Percentiles rank a stretch among this genome's conserved stretches.
phyloP scores from a whole-genome alignment of 2,113 vertebrate genomes.

The Piprites chloris region DNA sequence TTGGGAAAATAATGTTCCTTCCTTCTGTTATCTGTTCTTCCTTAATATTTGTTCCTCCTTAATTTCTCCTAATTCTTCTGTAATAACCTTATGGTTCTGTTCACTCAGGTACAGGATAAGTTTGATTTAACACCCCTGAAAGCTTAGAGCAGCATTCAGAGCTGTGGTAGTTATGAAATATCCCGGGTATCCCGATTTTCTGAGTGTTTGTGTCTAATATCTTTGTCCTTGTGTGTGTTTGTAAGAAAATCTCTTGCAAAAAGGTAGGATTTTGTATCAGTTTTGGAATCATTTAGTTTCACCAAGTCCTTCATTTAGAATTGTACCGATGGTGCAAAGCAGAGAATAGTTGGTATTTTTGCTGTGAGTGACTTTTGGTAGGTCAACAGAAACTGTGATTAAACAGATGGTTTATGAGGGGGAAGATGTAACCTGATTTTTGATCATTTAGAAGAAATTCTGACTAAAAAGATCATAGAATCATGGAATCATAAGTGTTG shows the following conservation, averaged over 20 bases:
- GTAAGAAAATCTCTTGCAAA: background rate
- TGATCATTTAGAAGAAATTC: background rate
- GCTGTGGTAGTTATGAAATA: background rate
- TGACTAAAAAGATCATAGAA: background rate
- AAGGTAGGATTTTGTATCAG: background rate
- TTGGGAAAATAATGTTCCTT: background rate
- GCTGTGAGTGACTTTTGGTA: background rate
- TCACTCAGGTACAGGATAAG: fast-evolving
- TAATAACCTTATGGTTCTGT: background rate
- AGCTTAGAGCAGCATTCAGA: background rate
- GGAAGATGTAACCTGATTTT: background rate
- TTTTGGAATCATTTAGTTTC: background rate
- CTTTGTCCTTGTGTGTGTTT: fast-evolving
- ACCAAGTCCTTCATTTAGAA: background rate
- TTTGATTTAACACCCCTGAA: background rate
- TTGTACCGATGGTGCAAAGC: background rate
- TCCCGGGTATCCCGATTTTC: fast-evolving
- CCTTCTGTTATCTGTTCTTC: background rate
- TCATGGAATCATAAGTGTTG: background rate
- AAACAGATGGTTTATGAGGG: background rate
- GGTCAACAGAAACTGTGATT: background rate
- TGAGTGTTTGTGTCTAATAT: fast-evolving
- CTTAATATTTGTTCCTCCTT: background rate
- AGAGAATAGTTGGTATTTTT: background rate
- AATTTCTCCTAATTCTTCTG: background rate